phyloP scores from a whole-genome alignment of 1,140 invertebrate genomes.

The Pentalonia nigronervosa region DNA sequence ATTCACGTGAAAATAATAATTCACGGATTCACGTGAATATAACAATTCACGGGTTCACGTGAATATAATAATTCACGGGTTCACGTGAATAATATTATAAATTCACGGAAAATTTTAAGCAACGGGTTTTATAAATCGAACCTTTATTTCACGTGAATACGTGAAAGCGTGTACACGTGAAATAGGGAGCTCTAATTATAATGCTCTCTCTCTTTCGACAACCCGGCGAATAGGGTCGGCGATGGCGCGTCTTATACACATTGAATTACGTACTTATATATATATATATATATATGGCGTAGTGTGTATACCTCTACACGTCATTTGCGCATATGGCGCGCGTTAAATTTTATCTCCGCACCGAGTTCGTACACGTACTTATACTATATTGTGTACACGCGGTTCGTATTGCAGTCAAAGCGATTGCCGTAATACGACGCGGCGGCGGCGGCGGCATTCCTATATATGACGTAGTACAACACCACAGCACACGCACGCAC shows the following conservation, averaged over 20 bases:
- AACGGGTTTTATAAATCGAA: too few relatives aligned
- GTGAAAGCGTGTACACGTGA: too few relatives aligned
- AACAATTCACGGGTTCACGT: too few relatives aligned
- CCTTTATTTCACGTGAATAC: too few relatives aligned
- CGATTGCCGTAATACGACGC: not conserved
- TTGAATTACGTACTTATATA: not conserved
- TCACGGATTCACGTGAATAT: too few relatives aligned
- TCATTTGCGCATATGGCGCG: not conserved
- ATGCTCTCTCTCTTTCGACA: too few relatives aligned
- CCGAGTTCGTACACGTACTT: not conserved
- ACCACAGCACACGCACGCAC: not conserved
- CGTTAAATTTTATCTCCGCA: not conserved
- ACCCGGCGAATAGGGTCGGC: not conserved
- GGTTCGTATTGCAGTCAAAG: constrained; percentile 30
- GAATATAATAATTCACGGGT: too few relatives aligned
- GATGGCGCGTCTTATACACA: not conserved
- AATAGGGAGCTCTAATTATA: too few relatives aligned
- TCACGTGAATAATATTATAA: too few relatives aligned
- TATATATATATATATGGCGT: not conserved
- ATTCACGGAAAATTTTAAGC: too few relatives aligned
- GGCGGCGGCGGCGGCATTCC: not conserved
- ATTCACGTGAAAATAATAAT: too few relatives aligned
- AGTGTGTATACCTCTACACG: not conserved
- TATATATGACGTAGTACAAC: not conserved
- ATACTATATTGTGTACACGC: not conserved